Conservation (phyloP, 2,888 invertebrate species). For the Lottia scabra region DNA sequence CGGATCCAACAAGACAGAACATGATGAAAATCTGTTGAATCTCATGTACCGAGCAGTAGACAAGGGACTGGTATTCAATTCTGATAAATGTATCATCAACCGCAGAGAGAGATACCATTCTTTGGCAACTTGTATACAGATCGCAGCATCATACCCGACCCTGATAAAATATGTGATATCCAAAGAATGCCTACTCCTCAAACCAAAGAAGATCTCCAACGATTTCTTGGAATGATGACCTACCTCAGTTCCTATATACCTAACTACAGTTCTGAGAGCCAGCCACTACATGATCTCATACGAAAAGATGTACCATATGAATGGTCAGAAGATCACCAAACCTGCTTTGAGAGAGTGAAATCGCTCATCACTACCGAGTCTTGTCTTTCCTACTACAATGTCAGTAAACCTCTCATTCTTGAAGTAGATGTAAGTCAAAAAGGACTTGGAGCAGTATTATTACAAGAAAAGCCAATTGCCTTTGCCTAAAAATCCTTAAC, state of each 20-base stretch:
- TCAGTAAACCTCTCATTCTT: slow-evolving; percentile 25
- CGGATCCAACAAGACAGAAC: slow-evolving; percentile 16
- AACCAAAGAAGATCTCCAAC: slow-evolving; percentile 25
- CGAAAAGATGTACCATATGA: slow-evolving; percentile 23
- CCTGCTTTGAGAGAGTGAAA: slow-evolving; percentile 18
- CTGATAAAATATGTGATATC: slow-evolving; percentile 24
- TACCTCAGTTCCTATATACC: slow-evolving; percentile 24
- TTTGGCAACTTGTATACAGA: slow-evolving; percentile 23
- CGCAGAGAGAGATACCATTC: slow-evolving; percentile 11
- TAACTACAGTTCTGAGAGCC: slow-evolving; percentile 14
- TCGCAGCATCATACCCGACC: slow-evolving; percentile 18
- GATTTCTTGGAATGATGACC: slow-evolving; percentile 24
- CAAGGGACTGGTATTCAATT: slow-evolving; percentile 30
- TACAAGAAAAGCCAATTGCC: slow-evolving; percentile 41
- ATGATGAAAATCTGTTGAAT: slow-evolving; percentile 19
- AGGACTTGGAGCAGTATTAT: slow-evolving; percentile 39
- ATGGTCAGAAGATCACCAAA: slow-evolving; percentile 26
- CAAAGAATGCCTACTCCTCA: slow-evolving; percentile 23
- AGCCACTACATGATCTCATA: slow-evolving; percentile 20
- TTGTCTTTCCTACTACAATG: slow-evolving; percentile 19
- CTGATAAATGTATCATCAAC: slow-evolving; percentile 16
- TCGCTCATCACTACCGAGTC: background rate
- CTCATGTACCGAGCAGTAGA: slow-evolving; percentile 21
- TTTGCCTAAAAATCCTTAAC: slow-evolving; percentile 45
- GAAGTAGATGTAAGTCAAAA: slow-evolving; percentile 37